Percentiles rank a stretch among this genome's conserved stretches.
Evolutionary conservation across 2,888 invertebrate genomes (phyloP).

Genomic region (Amiota communis): DNA sequence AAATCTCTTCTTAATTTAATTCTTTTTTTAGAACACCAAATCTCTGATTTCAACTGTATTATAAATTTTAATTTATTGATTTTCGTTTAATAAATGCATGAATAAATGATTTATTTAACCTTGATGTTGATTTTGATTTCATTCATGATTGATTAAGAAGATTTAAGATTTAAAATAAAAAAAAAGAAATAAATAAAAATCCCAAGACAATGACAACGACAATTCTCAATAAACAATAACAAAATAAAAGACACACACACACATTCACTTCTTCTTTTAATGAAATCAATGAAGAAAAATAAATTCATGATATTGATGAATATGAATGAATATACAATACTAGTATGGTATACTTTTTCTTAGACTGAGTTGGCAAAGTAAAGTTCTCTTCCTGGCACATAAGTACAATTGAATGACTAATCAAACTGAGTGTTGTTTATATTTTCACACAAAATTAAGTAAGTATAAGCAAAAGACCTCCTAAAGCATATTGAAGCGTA

Average conservation of each 20-base stretch:
- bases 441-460: conserved; percentile 34
- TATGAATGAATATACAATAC: not conserved
- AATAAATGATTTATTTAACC: too few relatives aligned
- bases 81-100: too few relatives aligned
- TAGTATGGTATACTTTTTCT: not conserved
- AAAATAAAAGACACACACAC: not conserved
- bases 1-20: too few relatives aligned
- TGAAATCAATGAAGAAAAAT: conserved; percentile 39
- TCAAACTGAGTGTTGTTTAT: conserved; percentile 32
- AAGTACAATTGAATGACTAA: conserved; percentile 27
- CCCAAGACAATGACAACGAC: too few relatives aligned
- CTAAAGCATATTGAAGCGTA: not conserved
- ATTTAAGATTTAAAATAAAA: too few relatives aligned
- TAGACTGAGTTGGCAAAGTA: conserved; percentile 39
- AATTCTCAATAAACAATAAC: too few relatives aligned
- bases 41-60: too few relatives aligned
- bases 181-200: too few relatives aligned
- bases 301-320: not conserved
- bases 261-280: not conserved
- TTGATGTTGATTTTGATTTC: too few relatives aligned
- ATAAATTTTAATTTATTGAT: too few relatives aligned
- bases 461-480: conserved; percentile 12
- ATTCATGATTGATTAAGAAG: too few relatives aligned
- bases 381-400: conserved; percentile 14
- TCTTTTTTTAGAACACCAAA: too few relatives aligned